Percentiles rank a stretch among this genome's conserved stretches.
These are phyloP conservation scores for Amphiura filiformis DNA, from an alignment of 35 echinoderm and acorn worm genomes.

Conservation along the genomic window DNA sequence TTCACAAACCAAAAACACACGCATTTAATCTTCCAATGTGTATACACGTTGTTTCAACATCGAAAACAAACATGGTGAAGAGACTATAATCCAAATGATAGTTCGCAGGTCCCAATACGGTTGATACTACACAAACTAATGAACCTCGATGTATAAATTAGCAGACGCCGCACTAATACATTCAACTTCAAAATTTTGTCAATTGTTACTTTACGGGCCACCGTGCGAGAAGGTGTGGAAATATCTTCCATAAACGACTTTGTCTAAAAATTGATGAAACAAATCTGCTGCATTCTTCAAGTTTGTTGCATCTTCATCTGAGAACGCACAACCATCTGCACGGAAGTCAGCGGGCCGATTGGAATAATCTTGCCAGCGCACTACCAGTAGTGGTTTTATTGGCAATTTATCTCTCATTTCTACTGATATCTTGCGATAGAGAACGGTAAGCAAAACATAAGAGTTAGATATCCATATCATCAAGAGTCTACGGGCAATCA, in stretches of 20 bases:
- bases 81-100: background rate
- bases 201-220: too few species aligned
- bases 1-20: background rate
- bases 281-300: too few species aligned
- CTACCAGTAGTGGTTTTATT: background rate
- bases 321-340: too few species aligned
- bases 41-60: background rate
- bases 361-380: background rate
- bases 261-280: too few species aligned
- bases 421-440: background rate
- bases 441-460: constrained; percentile 3
- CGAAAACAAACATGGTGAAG: background rate
- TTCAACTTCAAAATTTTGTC: too few species aligned
- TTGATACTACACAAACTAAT: background rate
- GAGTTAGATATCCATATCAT: background rate
- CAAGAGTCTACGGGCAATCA: background rate
- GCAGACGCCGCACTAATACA: too few species aligned
- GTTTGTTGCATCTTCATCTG: too few species aligned
- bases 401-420: background rate
- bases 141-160: too few species aligned
- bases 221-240: too few species aligned
- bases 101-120: background rate
- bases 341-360: too few species aligned
- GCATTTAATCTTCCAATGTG: background rate
- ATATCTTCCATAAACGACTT: too few species aligned